These are phyloP conservation scores for Tenthredo livida DNA, from an alignment of 2,888 invertebrate species.

Conservation along the genomic window DNA sequence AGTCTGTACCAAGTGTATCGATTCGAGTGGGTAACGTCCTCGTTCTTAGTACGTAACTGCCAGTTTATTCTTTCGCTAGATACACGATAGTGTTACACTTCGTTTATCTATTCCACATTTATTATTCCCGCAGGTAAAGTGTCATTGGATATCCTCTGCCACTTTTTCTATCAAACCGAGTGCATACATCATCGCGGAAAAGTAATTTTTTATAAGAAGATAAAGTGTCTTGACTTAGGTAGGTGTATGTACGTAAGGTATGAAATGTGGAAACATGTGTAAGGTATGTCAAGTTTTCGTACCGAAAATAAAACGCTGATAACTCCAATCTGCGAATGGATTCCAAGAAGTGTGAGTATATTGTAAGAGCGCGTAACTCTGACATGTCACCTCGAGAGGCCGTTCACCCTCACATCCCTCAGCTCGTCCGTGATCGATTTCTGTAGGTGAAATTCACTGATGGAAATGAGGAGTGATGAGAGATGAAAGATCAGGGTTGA, in stretches of 20 bases:
- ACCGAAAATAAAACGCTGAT: background rate
- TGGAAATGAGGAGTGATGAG: background rate
- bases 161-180: background rate
- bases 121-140: background rate
- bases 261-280: too few species aligned
- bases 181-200: background rate
- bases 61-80: constrained; percentile 22
- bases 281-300: too few species aligned
- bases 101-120: constrained; percentile 21
- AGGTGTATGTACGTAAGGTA: background rate
- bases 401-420: background rate
- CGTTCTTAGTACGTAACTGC: background rate
- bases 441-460: background rate
- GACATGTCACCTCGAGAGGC: background rate
- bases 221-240: background rate
- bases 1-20: constrained; percentile 48
- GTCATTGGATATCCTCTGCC: background rate
- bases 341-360: background rate
- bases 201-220: background rate
- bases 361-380: background rate
- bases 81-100: background rate
- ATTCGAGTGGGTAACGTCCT: constrained; percentile 47
- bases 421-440: background rate
- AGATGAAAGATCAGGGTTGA: background rate
- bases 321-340: background rate